Percentiles rank a stretch among this genome's conserved stretches.
These are phyloP conservation scores for Sarcophilus harrisii DNA, from an alignment of 2,797 vertebrate genomes.

Conservation along the genomic window DNA sequence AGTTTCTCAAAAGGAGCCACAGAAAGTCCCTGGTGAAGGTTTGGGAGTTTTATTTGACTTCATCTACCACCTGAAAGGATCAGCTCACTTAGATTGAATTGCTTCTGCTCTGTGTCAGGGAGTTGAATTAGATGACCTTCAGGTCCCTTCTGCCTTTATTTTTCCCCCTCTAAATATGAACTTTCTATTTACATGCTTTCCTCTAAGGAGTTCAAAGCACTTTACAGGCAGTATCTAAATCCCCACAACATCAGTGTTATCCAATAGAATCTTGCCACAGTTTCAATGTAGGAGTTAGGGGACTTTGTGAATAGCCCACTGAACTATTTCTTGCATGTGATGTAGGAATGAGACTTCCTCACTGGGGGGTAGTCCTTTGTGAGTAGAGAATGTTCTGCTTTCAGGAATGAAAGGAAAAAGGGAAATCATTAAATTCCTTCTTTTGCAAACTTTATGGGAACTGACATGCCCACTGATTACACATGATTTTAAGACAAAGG, in stretches of 20 bases:
- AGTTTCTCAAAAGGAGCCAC: background rate
- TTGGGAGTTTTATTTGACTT: background rate
- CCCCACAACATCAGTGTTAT: conserved; percentile 7
- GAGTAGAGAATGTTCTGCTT: conserved; percentile 40
- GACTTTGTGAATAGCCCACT: conserved; percentile 15
- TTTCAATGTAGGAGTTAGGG: conserved; percentile 28
- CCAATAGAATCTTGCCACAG: conserved; percentile 5
- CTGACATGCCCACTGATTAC: conserved; percentile 51
- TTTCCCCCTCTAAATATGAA: background rate
- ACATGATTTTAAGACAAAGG: conserved; percentile 57
- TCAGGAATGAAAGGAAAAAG: conserved; percentile 70
- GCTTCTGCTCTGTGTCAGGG: conserved; percentile 3
- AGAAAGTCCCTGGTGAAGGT: background rate
- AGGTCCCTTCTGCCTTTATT: conserved; percentile 18
- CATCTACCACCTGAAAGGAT: background rate
- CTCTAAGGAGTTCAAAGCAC: conserved; percentile 29
- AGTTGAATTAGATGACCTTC: conserved; percentile 32
- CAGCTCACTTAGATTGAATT: conserved; percentile 28
- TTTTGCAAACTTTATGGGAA: conserved; percentile 74
- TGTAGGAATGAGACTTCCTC: conserved; percentile 59
- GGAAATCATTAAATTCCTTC: conserved; percentile 45
- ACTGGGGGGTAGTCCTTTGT: conserved; percentile 60
- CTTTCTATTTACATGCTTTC: conserved; percentile 2
- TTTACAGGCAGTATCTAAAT: conserved; percentile 33
- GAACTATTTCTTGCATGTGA: conserved; percentile 62